A percentile compares a stretch with the other conserved stretches of the same genome.
These are phyloP conservation scores for Menura novaehollandiae DNA, from an alignment of 2,113 vertebrate species.

Conservation along the genomic window DNA sequence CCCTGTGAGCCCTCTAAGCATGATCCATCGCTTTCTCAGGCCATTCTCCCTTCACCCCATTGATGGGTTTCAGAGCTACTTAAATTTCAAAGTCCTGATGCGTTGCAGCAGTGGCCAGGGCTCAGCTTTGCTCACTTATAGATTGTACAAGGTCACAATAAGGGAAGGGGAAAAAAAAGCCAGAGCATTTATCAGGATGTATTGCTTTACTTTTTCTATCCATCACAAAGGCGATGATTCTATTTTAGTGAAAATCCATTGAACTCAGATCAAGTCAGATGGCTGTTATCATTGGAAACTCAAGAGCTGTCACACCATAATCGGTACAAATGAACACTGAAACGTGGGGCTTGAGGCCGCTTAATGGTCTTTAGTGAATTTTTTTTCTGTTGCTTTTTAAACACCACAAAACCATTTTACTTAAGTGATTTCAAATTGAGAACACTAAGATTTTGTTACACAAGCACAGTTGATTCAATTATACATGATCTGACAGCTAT, in stretches of 20 bases:
- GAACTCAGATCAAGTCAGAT: constrained; percentile 85
- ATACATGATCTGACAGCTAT: neutral
- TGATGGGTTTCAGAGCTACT: constrained; percentile 79
- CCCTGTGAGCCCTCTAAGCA: constrained; percentile 76
- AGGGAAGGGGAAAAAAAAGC: constrained; percentile 66
- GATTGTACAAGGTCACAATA: constrained; percentile 83
- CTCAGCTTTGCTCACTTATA: constrained; percentile 69
- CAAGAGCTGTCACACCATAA: constrained; percentile 80
- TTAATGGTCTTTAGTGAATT: constrained; percentile 58
- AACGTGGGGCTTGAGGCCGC: constrained; percentile 59
- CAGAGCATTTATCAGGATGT: constrained; percentile 83
- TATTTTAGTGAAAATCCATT: constrained; percentile 86
- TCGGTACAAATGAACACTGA: constrained; percentile 78
- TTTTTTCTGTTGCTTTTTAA: constrained; percentile 53
- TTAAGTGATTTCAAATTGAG: neutral
- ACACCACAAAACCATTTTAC: constrained; percentile 25
- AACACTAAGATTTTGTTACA: neutral
- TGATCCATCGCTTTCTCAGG: constrained; percentile 77
- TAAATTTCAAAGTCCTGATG: constrained; percentile 77
- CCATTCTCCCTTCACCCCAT: constrained; percentile 81
- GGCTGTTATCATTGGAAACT: constrained; percentile 85
- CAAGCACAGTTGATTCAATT: neutral
- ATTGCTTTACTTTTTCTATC: constrained; percentile 86
- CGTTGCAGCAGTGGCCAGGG: constrained; percentile 67
- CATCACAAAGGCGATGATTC: constrained; percentile 83